Conservation (phyloP, 2,113 vertebrate genomes). For the Acinonyx jubatus region DNA sequence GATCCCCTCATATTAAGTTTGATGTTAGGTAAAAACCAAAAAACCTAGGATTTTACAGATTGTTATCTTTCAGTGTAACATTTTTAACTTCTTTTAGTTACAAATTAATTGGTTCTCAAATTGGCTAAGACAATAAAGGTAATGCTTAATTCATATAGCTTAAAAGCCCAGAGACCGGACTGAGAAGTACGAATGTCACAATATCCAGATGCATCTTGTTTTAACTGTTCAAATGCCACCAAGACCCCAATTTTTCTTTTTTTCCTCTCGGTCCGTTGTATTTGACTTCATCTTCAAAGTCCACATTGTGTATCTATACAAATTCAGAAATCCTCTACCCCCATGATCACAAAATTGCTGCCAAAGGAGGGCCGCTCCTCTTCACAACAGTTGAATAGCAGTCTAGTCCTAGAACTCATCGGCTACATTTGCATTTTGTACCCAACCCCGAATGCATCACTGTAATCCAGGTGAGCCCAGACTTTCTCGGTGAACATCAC, state of each 20-base stretch:
- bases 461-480: not conserved
- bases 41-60: not conserved
- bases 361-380: not conserved
- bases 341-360: not conserved
- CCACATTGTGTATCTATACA: not conserved
- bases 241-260: not conserved
- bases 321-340: not conserved
- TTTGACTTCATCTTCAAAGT: not conserved
- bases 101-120: not conserved
- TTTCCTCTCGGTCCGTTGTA: not conserved
- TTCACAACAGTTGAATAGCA: not conserved
- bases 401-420: not conserved
- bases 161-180: not conserved
- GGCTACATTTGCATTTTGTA: not conserved
- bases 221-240: not conserved
- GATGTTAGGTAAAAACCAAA: not conserved
- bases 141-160: not conserved
- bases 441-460: not conserved
- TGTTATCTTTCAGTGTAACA: not conserved
- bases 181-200: not conserved
- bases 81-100: not conserved
- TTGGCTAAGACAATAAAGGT: not conserved
- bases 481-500: not conserved
- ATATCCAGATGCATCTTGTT: not conserved
- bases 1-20: not conserved